Conservation (phyloP, 2,113 vertebrate genomes). For the Phrynocephalus versicolor region DNA sequence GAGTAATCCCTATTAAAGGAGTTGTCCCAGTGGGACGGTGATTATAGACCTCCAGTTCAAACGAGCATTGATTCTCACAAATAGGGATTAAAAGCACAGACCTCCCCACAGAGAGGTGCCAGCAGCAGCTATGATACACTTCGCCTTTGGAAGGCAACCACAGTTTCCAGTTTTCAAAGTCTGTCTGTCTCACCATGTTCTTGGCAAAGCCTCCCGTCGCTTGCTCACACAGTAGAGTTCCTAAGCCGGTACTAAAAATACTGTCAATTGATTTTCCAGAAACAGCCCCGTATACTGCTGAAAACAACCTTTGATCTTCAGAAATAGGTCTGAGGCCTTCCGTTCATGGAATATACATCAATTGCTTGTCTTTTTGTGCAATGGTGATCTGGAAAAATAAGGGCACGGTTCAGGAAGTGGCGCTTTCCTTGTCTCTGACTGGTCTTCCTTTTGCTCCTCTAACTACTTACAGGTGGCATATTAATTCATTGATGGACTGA, state of each 20-base stretch:
- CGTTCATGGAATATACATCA: background rate
- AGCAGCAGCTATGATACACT: slow-evolving; percentile 1
- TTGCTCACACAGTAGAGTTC: slow-evolving; percentile 10
- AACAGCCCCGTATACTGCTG: background rate
- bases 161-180: slow-evolving; percentile 36
- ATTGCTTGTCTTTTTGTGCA: slow-evolving; percentile 11
- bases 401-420: background rate
- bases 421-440: background rate
- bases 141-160: slow-evolving; percentile 6
- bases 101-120: background rate
- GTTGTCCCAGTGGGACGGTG: background rate
- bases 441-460: background rate
- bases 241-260: slow-evolving; percentile 33
- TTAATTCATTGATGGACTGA: background rate
- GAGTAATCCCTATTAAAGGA: slow-evolving; percentile 27
- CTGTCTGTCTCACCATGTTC: slow-evolving; percentile 28
- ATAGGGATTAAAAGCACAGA: slow-evolving; percentile 8
- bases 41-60: slow-evolving; percentile 12
- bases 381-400: slow-evolving; percentile 17
- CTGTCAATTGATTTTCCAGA: slow-evolving; percentile 36
- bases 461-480: background rate
- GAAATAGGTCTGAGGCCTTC: slow-evolving; percentile 16
- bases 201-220: background rate
- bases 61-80: slow-evolving; percentile 24
- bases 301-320: slow-evolving; percentile 39